A percentile compares a stretch with the other conserved stretches of the same genome.
Conservation (phyloP, 2,888 invertebrate species). For the Drosophila vallismaia region DNA sequence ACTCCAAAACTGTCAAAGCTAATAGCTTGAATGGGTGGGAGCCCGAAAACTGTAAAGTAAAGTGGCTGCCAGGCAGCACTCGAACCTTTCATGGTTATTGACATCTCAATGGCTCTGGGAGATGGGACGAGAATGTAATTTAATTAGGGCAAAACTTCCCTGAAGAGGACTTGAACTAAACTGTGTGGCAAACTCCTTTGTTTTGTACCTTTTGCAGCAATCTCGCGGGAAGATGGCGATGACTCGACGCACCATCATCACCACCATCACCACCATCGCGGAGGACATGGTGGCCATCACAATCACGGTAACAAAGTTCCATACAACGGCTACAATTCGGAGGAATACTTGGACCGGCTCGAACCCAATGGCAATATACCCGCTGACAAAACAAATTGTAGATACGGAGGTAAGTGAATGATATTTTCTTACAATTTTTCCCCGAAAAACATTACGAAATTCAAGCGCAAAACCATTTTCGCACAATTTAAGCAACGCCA, state of each 20-base stretch:
- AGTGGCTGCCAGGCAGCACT: conserved; percentile 30
- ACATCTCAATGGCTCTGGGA: conserved; percentile 26
- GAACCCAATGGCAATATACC: conserved; percentile 97
- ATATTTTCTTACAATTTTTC: not conserved
- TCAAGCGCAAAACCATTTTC: conserved; percentile 5
- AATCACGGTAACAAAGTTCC: conserved; percentile 89
- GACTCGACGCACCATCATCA: conserved; percentile 85
- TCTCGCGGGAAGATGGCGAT: conserved; percentile 95
- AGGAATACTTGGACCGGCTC: conserved; percentile 95
- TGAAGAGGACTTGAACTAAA: conserved; percentile 29
- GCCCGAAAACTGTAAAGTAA: conserved; percentile 19
- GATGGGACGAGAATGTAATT: conserved; percentile 10
- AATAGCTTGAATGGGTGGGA: conserved; percentile 6
- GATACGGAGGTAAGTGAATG: conserved; percentile 86
- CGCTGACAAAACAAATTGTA: conserved; percentile 91
- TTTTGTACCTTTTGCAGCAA: conserved; percentile 87
- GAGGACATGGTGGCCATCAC: conserved; percentile 84
- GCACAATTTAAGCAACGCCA: conserved; percentile 35
- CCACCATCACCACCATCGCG: conserved; percentile 87
- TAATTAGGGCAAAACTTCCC: conserved; percentile 15
- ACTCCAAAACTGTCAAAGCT: conserved; percentile 25
- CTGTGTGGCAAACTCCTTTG: conserved; percentile 18
- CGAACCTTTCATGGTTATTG: conserved; percentile 34
- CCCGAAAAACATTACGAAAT: not conserved
- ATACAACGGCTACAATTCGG: conserved; percentile 95